Conservation (phyloP, 1,140 invertebrate species). For the Drosophila pachea region DNA sequence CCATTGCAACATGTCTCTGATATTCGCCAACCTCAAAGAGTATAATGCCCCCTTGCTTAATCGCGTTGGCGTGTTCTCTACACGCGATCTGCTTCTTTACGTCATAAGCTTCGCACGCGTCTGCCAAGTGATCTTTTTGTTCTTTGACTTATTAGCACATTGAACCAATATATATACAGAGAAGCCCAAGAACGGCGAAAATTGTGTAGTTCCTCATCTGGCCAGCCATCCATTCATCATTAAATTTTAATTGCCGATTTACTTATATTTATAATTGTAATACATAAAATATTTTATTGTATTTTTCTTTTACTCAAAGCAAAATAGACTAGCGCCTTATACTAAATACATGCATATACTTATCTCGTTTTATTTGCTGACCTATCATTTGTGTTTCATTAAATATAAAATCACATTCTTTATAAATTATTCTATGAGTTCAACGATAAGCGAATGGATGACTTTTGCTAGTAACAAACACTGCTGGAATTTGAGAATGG, state of each 20-base stretch:
- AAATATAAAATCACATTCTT: no score
- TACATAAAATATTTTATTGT: slow-evolving; percentile 17
- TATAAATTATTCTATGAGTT: no score
- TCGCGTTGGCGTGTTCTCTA: slow-evolving; percentile 24
- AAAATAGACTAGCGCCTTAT: not conserved
- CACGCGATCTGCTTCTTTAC: slow-evolving; percentile 58
- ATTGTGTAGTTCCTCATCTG: slow-evolving; percentile 26
- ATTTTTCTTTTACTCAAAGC: not conserved
- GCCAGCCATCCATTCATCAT: not conserved
- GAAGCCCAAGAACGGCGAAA: slow-evolving; percentile 1
- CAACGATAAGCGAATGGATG: no score
- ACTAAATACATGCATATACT: not conserved
- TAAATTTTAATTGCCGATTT: slow-evolving; percentile 26
- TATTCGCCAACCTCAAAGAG: slow-evolving; percentile 23
- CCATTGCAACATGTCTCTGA: not conserved
- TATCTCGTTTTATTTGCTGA: not conserved
- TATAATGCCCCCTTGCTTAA: slow-evolving; percentile 31
- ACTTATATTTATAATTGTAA: slow-evolving; percentile 19
- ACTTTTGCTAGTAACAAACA: no score
- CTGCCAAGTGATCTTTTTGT: slow-evolving; percentile 63
- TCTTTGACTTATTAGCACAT: slow-evolving; percentile 58
- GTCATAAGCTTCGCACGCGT: slow-evolving; percentile 65
- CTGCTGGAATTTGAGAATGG: no score
- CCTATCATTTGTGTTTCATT: no score
- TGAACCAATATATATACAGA: slow-evolving; percentile 41